Percentiles rank a stretch among this genome's conserved stretches.
Evolutionary conservation across 1,140 invertebrate genomes (phyloP).

Genomic region (Solenopsis invicta): DNA sequence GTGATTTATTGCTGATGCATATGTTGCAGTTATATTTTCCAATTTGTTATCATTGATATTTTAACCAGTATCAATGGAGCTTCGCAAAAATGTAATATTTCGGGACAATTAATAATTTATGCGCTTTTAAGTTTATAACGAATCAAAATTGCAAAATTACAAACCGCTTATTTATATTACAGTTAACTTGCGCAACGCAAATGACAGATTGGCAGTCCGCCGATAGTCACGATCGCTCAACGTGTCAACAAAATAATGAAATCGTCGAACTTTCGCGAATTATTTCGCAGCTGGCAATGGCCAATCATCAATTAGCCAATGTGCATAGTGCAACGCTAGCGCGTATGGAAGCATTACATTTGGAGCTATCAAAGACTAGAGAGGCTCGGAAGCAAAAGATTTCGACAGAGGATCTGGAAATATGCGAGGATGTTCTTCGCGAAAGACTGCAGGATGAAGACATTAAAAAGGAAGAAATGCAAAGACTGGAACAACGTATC

Average conservation of each 20-base stretch:
- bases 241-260: slow-evolving; percentile 63
- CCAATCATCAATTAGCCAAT: slow-evolving; percentile 83
- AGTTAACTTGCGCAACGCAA: slow-evolving; percentile 78
- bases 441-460: slow-evolving; percentile 23
- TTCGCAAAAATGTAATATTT: not conserved
- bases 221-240: slow-evolving; percentile 60
- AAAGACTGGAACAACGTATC: slow-evolving; percentile 47
- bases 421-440: not conserved
- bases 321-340: slow-evolving; percentile 81
- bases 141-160: not conserved
- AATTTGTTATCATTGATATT: not conserved
- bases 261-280: slow-evolving; percentile 77
- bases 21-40: not conserved
- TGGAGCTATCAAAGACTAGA: slow-evolving; percentile 75
- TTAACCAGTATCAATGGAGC: not conserved
- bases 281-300: slow-evolving; percentile 82
- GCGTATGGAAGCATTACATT: slow-evolving; percentile 81
- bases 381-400: slow-evolving; percentile 35
- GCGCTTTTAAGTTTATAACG: not conserved
- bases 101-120: not conserved
- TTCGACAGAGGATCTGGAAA: not conserved
- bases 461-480: slow-evolving; percentile 32
- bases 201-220: slow-evolving; percentile 80
- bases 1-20: not conserved
- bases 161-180: slow-evolving; percentile 70